Evolutionary conservation across 2,888 invertebrate genomes (phyloP).

Genomic region (Candidula unifasciata): DNA sequence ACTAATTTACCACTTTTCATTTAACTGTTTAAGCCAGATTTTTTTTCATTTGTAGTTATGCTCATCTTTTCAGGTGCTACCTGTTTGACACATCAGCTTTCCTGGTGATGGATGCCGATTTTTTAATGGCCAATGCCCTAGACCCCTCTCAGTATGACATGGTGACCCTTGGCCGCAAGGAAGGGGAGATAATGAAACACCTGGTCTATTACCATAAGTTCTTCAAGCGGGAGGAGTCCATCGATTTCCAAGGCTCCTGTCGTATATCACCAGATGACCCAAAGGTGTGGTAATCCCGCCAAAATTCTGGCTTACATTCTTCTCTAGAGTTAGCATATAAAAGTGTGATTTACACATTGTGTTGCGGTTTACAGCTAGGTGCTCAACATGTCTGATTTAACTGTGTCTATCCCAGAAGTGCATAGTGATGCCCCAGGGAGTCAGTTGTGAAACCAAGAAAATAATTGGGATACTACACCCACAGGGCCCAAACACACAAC

Average conservation of each 20-base stretch:
- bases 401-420: too few species aligned
- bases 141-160: slow-evolving; percentile 77
- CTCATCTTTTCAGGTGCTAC: slow-evolving; percentile 74
- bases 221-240: slow-evolving; percentile 75
- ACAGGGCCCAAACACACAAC: too few species aligned
- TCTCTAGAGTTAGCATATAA: too few species aligned
- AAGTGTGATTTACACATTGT: too few species aligned
- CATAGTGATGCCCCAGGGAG: too few species aligned
- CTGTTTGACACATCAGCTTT: slow-evolving; percentile 77
- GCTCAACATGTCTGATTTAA: too few species aligned
- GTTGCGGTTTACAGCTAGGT: too few species aligned
- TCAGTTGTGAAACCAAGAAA: too few species aligned
- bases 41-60: not conserved
- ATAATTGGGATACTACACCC: too few species aligned
- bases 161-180: slow-evolving; percentile 78
- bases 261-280: slow-evolving; percentile 77
- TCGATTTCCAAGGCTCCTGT: slow-evolving; percentile 78
- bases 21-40: too few species aligned
- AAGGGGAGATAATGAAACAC: slow-evolving; percentile 79
- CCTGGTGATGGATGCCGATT: slow-evolving; percentile 78
- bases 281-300: slow-evolving; percentile 67
- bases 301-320: too few species aligned
- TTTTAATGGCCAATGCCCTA: slow-evolving; percentile 74
- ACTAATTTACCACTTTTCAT: too few species aligned
- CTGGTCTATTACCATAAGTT: slow-evolving; percentile 78